Percentiles rank a stretch among this genome's conserved stretches.
phyloP scores from a whole-genome alignment of 2,113 vertebrate species.

The Fulmarus glacialis region DNA sequence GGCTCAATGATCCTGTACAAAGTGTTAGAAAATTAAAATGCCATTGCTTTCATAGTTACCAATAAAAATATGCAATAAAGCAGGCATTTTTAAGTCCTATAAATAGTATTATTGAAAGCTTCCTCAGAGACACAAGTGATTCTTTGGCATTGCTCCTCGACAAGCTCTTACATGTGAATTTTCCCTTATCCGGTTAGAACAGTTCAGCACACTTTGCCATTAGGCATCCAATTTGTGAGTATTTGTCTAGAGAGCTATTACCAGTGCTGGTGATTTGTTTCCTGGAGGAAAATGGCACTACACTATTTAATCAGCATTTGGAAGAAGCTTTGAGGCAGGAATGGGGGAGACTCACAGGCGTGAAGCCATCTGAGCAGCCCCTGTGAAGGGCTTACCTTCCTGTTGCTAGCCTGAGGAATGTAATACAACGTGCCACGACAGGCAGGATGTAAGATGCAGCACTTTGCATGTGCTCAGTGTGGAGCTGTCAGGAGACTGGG shows the following conservation, averaged over 20 bases:
- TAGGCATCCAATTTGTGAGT: background rate
- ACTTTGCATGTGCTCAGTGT: accelerated
- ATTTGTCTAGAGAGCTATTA: background rate
- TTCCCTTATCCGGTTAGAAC: background rate
- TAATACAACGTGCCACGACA: background rate
- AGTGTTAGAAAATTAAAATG: background rate
- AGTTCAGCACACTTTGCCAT: background rate
- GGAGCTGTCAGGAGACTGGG: background rate
- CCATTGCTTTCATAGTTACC: background rate
- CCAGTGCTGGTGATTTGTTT: background rate
- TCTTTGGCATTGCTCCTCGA: background rate
- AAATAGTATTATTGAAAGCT: background rate
- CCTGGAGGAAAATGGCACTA: background rate
- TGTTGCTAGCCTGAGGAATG: background rate
- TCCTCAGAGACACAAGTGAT: background rate
- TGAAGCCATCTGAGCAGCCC: background rate
- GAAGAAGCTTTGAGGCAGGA: background rate
- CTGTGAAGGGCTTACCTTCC: background rate
- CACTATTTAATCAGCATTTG: background rate
- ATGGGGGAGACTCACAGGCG: background rate
- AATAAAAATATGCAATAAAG: background rate
- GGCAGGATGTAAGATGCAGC: background rate
- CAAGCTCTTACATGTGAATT: background rate
- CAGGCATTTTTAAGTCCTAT: background rate
- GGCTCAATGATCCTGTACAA: background rate